These are phyloP conservation scores for Darevskia nairensis DNA, from an alignment of 2,797 vertebrate genomes.

Conservation along the genomic window DNA sequence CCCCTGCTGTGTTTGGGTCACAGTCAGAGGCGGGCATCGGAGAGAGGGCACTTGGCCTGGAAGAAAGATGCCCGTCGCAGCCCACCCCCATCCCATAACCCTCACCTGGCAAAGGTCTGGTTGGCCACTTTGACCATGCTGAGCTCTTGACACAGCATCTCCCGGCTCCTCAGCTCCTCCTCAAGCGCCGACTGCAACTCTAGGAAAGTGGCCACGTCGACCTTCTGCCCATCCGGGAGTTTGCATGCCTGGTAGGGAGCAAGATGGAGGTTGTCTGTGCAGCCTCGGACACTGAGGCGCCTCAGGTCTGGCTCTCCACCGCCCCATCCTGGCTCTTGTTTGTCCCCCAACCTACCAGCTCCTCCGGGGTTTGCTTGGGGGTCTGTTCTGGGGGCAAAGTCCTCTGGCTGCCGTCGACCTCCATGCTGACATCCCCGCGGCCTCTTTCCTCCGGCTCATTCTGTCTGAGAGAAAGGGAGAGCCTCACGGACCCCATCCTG, in stretches of 20 bases:
- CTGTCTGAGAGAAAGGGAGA: constrained; percentile 36
- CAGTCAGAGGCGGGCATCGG: not conserved
- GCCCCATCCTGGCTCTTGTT: rapidly evolving
- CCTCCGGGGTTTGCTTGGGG: not conserved
- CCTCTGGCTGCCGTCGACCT: constrained; percentile 8
- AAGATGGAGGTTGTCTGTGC: not conserved
- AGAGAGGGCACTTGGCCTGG: not conserved
- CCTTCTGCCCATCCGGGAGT: not conserved
- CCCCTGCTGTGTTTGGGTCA: not conserved
- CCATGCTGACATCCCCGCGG: not conserved
- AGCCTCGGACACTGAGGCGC: not conserved
- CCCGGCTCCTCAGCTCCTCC: constrained; percentile 62
- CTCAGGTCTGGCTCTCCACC: no score
- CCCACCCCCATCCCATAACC: not conserved
- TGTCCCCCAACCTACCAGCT: constrained; percentile 14
- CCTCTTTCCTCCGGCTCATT: not conserved
- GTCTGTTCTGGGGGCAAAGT: not conserved
- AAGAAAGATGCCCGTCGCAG: not conserved
- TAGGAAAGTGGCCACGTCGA: constrained; percentile 5
- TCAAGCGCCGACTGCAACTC: constrained; percentile 70
- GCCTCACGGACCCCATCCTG: not conserved
- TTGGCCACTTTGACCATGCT: constrained; percentile 66
- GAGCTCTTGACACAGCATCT: constrained; percentile 66
- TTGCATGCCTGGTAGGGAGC: not conserved
- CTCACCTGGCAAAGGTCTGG: constrained; percentile 73